phyloP scores from a whole-genome alignment of 2,113 vertebrate genomes.

The Grammomys dolichurus region DNA sequence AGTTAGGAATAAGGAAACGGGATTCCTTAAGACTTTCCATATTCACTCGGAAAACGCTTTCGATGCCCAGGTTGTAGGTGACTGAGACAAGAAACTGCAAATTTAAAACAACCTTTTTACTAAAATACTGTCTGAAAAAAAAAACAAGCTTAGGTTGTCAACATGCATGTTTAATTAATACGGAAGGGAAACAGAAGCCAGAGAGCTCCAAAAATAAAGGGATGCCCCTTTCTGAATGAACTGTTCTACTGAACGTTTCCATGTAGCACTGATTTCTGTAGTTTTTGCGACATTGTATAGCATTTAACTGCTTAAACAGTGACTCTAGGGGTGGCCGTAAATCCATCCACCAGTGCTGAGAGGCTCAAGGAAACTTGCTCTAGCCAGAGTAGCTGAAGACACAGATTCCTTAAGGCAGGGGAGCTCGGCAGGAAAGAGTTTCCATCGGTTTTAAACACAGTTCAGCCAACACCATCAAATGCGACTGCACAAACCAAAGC shows the following conservation, averaged over 20 bases:
- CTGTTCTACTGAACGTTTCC: not conserved
- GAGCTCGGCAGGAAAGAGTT: not conserved
- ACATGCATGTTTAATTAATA: constrained; percentile 17
- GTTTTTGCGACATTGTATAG: not conserved
- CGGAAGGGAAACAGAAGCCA: not conserved
- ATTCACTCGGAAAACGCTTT: constrained; percentile 25
- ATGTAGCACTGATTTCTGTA: not conserved
- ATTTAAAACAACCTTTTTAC: constrained; percentile 9
- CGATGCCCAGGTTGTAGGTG: not conserved
- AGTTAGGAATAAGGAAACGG: constrained; percentile 37
- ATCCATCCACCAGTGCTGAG: not conserved
- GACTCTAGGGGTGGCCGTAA: constrained; percentile 11
- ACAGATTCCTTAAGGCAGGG: not conserved
- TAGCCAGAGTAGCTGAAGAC: not conserved
- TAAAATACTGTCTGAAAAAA: constrained; percentile 8
- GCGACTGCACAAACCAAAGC: not conserved
- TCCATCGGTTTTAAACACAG: not conserved
- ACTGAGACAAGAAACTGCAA: not conserved
- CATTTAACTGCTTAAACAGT: not conserved
- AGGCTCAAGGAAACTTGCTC: not conserved
- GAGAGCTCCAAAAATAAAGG: not conserved
- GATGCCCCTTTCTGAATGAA: not conserved
- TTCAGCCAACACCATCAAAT: not conserved
- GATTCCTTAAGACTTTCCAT: constrained; percentile 27
- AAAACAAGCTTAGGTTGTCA: not conserved